Base-by-base conservation (phyloP, 2,888 invertebrate genomes). In the Cryptus viduatorius region DNA sequence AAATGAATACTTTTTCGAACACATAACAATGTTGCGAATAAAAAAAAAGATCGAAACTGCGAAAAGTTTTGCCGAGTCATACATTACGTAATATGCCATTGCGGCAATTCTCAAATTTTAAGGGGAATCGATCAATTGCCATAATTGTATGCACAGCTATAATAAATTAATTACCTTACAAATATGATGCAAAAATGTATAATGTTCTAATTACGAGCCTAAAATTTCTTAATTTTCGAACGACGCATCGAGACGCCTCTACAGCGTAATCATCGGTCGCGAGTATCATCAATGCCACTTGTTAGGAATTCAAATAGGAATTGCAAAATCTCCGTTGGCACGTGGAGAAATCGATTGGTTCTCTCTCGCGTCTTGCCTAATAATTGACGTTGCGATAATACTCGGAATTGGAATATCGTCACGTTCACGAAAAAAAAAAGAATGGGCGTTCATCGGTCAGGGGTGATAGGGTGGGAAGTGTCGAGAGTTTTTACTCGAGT, bases 301-400 rank as follows among this genome's bases (percentile, higher is more conserved):
- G 37, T 0, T 16, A 24, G 19, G 19, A 19, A 53, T 53, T 53
- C 19, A 3, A 1, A 8, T 10, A 19, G 37, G 10, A 53, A 3
- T 19, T 53, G 8, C 24, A 53, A 53, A 19, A 53, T 53, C 53
- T 53, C 24, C 3, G 53, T 1, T 37, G 37, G 37, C 37, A 37
- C 37, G 37, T 37, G 37, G 37, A 37, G 37, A 4, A 37, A 37
- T 37, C 37, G 37, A 37, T 37, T 1, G 37, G 37, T 24, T 10
- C 10, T 8, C 8, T 8, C 10, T 53, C 1, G n/a, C 16, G 1
- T 3, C 16, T 53, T 53, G 19, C 53, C 53, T 53, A 56, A 56
- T 82, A 77, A 72, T 72, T 69, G 77, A 65, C 16, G 77, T 42
- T n/a, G 19, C 65, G 53, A 65, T 56, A 72, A 82, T 82, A 16